phyloP scores from a whole-genome alignment of 2,113 vertebrate genomes.

The Pristiophorus japonicus region DNA sequence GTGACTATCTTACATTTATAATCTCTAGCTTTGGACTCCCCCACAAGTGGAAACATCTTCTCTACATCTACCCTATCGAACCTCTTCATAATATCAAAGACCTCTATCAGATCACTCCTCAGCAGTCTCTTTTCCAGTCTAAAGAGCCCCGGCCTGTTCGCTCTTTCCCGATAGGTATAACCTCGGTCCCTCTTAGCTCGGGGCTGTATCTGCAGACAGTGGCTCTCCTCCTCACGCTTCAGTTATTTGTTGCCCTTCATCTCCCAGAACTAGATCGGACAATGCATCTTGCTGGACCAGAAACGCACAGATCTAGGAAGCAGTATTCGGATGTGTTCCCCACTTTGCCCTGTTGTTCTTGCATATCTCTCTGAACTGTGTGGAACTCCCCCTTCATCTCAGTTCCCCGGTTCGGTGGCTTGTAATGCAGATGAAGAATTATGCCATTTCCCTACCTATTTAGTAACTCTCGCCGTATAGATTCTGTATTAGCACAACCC shows the following conservation, averaged over 20 bases:
- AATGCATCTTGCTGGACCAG: not conserved
- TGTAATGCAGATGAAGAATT: not conserved
- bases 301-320: not conserved
- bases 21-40: not conserved
- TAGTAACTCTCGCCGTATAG: not conserved
- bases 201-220: not conserved
- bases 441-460: not conserved
- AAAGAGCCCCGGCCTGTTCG: not conserved
- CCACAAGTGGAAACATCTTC: not conserved
- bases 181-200: not conserved
- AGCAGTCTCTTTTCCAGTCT: not conserved
- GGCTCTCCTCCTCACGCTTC: not conserved
- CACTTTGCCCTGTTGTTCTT: not conserved
- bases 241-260: not conserved
- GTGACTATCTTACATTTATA: not conserved
- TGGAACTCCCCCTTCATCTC: not conserved
- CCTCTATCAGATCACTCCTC: not conserved
- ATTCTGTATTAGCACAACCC: not conserved
- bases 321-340: not conserved
- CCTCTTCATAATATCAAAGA: not conserved
- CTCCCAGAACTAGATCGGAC: not conserved
- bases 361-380: not conserved
- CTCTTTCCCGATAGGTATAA: not conserved
- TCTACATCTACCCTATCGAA: not conserved
- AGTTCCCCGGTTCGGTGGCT: not conserved